Evolutionary conservation across 2,888 invertebrate genomes (phyloP).

Genomic region (Arctia plantaginis): DNA sequence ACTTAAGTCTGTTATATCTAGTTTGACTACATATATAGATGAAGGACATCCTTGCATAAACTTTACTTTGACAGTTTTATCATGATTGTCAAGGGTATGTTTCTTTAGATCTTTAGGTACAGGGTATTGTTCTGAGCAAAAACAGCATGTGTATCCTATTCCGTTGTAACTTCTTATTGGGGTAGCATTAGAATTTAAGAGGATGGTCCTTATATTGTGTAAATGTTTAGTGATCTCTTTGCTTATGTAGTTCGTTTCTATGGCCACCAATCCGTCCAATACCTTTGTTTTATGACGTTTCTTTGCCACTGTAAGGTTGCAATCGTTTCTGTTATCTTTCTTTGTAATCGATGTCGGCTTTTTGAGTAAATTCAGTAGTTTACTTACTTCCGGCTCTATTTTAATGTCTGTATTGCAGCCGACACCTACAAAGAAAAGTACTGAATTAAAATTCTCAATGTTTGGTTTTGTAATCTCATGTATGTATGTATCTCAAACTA

Average conservation of each 20-base stretch:
- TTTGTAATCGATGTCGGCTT: slow-evolving; percentile 23
- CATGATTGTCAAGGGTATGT: slow-evolving; percentile 61
- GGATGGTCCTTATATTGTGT: slow-evolving; percentile 60
- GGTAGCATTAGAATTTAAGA: slow-evolving; percentile 67
- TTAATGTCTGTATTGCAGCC: slow-evolving; percentile 44
- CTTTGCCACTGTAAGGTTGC: slow-evolving; percentile 35
- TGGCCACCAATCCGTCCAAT: neutral
- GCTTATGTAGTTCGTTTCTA: neutral
- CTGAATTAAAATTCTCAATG: slow-evolving; percentile 36
- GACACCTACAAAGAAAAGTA: slow-evolving; percentile 62
- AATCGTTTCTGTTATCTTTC: slow-evolving; percentile 27
- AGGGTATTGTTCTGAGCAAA: slow-evolving; percentile 56
- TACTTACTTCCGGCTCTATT: slow-evolving; percentile 36
- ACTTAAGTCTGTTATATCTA: slow-evolving; percentile 40
- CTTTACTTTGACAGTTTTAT: slow-evolving; percentile 43
- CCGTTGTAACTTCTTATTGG: slow-evolving; percentile 63
- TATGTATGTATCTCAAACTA: neutral
- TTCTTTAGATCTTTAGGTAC: slow-evolving; percentile 62
- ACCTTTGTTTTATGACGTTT: slow-evolving; percentile 3
- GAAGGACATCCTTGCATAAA: slow-evolving; percentile 57
- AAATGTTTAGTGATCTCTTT: slow-evolving; percentile 40
- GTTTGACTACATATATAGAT: slow-evolving; percentile 36
- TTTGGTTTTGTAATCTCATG: neutral
- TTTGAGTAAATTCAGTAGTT: slow-evolving; percentile 23
- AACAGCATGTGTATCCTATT: slow-evolving; percentile 65